phyloP scores from a whole-genome alignment of 2,797 vertebrate genomes.

The Spinus olivaceus region DNA sequence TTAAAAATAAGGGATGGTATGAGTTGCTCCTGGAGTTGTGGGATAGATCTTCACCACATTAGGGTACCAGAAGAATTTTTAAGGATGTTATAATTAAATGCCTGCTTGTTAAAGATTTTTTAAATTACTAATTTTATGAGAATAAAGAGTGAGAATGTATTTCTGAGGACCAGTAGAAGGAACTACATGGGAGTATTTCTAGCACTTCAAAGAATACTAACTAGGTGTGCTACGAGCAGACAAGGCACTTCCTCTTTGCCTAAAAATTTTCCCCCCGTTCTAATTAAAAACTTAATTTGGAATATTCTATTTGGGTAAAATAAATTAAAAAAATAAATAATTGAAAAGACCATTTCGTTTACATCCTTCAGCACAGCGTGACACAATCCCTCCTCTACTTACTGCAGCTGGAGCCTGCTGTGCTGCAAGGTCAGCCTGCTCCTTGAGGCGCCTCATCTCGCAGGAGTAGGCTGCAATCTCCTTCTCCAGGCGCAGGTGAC shows the following conservation, averaged over 20 bases:
- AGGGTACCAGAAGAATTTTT: neutral
- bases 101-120: neutral
- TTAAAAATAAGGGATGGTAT: neutral
- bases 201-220: neutral
- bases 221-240: accelerated
- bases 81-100: neutral
- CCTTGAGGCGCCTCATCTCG: slow-evolving; percentile 78
- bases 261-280: neutral
- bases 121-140: neutral
- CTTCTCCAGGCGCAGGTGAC: slow-evolving; percentile 80
- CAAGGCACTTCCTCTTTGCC: neutral
- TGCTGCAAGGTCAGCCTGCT: slow-evolving; percentile 77
- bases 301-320: neutral
- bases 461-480: slow-evolving; percentile 75
- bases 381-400: neutral
- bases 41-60: neutral
- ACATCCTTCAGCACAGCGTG: neutral
- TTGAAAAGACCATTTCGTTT: accelerated
- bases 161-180: neutral
- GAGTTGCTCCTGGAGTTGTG: neutral
- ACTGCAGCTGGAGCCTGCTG: slow-evolving; percentile 75
- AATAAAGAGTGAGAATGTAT: neutral
- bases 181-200: neutral
- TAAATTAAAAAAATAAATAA: neutral
- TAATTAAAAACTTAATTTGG: neutral